phyloP scores from a whole-genome alignment of 2,113 vertebrate species.

The Mobula birostris region DNA sequence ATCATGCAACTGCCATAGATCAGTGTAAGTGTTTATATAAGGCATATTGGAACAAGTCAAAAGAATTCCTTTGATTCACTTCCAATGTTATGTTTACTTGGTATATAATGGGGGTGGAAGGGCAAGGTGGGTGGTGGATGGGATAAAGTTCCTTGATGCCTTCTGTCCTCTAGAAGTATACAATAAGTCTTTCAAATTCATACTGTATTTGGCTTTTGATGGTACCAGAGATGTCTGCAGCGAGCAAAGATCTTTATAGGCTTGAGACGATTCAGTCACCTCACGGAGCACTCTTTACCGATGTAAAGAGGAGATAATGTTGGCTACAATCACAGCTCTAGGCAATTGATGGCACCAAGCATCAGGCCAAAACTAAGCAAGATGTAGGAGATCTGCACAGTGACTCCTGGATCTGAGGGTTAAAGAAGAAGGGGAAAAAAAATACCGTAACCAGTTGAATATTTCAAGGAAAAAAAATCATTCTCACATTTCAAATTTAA shows the following conservation, averaged over 20 bases:
- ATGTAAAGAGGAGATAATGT: conserved; percentile 56
- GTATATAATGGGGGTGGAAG: conserved; percentile 57
- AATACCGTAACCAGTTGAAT: neutral
- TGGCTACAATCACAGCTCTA: conserved; percentile 85
- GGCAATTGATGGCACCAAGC: conserved; percentile 63
- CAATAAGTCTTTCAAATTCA: conserved; percentile 56
- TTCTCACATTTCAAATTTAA: conserved; percentile 12
- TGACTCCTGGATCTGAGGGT: conserved; percentile 10
- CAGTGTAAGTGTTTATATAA: conserved; percentile 85
- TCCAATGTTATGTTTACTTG: conserved; percentile 64
- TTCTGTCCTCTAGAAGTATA: conserved; percentile 63
- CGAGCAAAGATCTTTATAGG: conserved; percentile 60
- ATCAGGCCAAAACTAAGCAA: conserved; percentile 48
- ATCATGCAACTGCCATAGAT: conserved; percentile 80
- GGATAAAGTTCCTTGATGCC: conserved; percentile 67
- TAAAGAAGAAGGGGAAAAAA: neutral
- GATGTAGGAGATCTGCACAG: conserved; percentile 2
- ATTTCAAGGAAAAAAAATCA: neutral
- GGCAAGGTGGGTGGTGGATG: neutral
- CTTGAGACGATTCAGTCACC: conserved; percentile 47
- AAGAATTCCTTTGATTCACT: conserved; percentile 68
- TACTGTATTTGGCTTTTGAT: conserved; percentile 66
- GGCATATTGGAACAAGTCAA: conserved; percentile 96
- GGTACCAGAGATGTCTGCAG: conserved; percentile 65
- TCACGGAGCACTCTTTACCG: conserved; percentile 61